A percentile compares a stretch with the other conserved stretches of the same genome.
Evolutionary conservation across 2,797 vertebrate genomes (phyloP).

Genomic region (Anomalospiza imberbis): DNA sequence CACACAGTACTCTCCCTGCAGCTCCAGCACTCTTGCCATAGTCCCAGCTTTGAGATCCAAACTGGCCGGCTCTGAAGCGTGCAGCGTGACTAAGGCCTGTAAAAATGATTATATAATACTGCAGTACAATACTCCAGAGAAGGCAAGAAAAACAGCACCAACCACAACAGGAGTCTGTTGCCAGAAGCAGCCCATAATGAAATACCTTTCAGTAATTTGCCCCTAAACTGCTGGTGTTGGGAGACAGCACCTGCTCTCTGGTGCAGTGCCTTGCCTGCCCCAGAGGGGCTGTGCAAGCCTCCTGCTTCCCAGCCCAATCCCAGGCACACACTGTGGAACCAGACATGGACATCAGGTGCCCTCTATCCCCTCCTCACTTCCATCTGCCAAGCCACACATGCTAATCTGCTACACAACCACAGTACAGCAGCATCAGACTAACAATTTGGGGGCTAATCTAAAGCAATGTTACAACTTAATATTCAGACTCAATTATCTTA

Average conservation of each 20-base stretch:
- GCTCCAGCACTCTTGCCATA: neutral
- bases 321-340: accelerated
- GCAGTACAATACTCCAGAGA: neutral
- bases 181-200: neutral
- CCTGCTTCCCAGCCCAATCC: neutral
- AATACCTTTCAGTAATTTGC: neutral
- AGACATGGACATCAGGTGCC: neutral
- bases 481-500: neutral
- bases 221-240: neutral
- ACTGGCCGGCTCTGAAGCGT: accelerated
- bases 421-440: neutral
- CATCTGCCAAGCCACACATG: neutral
- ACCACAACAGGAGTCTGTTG: too few relatives aligned
- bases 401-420: neutral
- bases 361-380: neutral
- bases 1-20: neutral
- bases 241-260: neutral
- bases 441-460: neutral
- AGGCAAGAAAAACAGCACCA: neutral
- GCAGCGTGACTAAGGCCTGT: neutral
- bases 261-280: too few relatives aligned
- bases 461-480: neutral
- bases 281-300: neutral
- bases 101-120: neutral
- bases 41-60: neutral